Conservation (phyloP, 2,113 vertebrate genomes). For the Aix galericulata region DNA sequence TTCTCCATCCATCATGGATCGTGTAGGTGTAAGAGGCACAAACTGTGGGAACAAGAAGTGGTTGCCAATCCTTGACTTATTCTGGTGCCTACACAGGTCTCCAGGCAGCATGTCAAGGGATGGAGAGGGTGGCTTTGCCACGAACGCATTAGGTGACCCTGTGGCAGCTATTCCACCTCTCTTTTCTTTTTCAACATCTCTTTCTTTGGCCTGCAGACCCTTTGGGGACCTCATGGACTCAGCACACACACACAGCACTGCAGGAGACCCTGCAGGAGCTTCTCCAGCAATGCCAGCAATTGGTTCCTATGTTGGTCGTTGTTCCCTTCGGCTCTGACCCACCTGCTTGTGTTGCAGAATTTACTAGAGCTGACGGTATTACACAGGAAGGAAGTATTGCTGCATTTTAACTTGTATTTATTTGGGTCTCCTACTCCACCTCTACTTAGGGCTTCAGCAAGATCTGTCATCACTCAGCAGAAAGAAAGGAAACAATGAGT, state of each 20-base stretch:
- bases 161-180: not conserved
- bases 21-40: not conserved
- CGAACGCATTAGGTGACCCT: not conserved
- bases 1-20: not conserved
- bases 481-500: slow-evolving; percentile 44
- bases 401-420: not conserved
- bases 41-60: not conserved
- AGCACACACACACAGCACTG: not conserved
- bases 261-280: not conserved
- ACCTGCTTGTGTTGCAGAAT: not conserved
- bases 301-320: not conserved
- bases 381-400: slow-evolving; percentile 14
- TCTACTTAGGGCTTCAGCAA: not conserved
- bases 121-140: not conserved
- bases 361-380: not conserved
- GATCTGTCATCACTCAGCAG: slow-evolving; percentile 4
- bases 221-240: no score
- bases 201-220: not conserved
- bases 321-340: not conserved
- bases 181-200: not conserved
- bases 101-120: not conserved
- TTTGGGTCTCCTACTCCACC: slow-evolving; percentile 9
- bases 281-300: not conserved
- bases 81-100: not conserved
- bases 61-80: not conserved